Evolutionary conservation across 64 coral and sea anemone genomes (phyloP), one percentile per base, ranked within the genome.

Genomic region (Pocillopora damicornis): DNA sequence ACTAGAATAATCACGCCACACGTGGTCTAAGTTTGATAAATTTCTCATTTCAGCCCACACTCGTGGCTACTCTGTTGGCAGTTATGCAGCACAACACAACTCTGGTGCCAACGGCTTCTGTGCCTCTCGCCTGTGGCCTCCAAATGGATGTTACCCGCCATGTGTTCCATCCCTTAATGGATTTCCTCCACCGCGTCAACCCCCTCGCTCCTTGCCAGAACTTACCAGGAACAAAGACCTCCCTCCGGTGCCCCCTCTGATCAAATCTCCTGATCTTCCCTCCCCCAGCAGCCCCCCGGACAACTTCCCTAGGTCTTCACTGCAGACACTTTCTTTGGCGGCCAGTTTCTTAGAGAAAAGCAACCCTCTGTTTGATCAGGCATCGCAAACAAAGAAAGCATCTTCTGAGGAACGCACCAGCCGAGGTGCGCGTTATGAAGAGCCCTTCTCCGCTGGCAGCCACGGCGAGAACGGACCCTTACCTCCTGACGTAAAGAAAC

Each of bases 101-200:
- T 9, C 30, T 56, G 34, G n/a, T 5, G 58, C 90, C 75, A 79
- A 37, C 79, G 37, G 76, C n/a, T 73, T 87, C 30, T 86, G 60
- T 34, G 90, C 82, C 37, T 92, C 90, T 34, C 90, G 90, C 20
- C 42, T 92, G n/a, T 92, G 90, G 90, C 82, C 90, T 20, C 90
- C 90, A 72, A 79, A 89, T n/a, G 64, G 75, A 11, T 17, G 36
- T 30, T 86, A 79, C 15, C 83, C 66, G n/a, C 88, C 69, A 18
- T 60, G 67, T 60, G 57, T 90, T 38, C 79, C 80, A 36, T 80
- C 79, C 9, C 58, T 76, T 23, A 75, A 76, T 25, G 86, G 73
- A n/a, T 78, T 76, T 57, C 25, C 86, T 38, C 81, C 69, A 25
- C 59, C 73, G 22, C 86, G 75, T 3, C 86, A 37, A 5, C 22